A percentile compares a stretch with the other conserved stretches of the same genome.
phyloP scores from a whole-genome alignment of 2,113 vertebrate genomes.

The Microcebus lehilahytsara region DNA sequence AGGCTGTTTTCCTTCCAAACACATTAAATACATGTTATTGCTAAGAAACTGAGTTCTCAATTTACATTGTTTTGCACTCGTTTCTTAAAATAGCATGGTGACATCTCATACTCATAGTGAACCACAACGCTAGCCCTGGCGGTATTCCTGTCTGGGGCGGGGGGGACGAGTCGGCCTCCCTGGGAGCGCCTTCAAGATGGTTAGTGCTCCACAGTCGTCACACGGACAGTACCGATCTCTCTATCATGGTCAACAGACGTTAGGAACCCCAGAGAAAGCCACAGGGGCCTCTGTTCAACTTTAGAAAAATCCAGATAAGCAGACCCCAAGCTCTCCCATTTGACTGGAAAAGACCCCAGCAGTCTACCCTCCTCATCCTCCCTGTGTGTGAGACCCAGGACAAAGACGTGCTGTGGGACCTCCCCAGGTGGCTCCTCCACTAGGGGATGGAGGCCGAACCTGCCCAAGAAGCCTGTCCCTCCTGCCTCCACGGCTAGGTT shows the following conservation, averaged over 20 bases:
- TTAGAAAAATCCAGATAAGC: neutral
- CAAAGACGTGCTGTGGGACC: neutral
- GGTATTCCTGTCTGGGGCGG: neutral
- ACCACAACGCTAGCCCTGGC: neutral
- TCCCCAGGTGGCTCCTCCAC: neutral
- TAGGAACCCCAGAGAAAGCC: neutral
- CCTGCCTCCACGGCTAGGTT: neutral
- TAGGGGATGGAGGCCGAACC: neutral
- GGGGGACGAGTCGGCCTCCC: neutral
- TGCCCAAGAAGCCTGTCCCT: neutral
- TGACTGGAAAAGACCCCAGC: neutral
- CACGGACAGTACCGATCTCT: neutral
- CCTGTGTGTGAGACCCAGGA: neutral
- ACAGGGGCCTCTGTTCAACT: neutral
- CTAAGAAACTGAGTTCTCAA: constrained; percentile 36
- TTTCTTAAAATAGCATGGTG: constrained; percentile 51
- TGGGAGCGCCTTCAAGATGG: neutral
- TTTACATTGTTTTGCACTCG: constrained; percentile 43
- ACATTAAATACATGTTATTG: constrained; percentile 51
- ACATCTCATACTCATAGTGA: neutral
- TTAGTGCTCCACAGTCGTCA: neutral
- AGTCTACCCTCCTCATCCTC: neutral
- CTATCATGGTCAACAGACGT: neutral
- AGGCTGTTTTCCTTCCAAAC: constrained; percentile 52
- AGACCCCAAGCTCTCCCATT: neutral